Evolutionary conservation across 2,888 invertebrate genomes (phyloP).

Genomic region (Aporophyla lueneburgensis): DNA sequence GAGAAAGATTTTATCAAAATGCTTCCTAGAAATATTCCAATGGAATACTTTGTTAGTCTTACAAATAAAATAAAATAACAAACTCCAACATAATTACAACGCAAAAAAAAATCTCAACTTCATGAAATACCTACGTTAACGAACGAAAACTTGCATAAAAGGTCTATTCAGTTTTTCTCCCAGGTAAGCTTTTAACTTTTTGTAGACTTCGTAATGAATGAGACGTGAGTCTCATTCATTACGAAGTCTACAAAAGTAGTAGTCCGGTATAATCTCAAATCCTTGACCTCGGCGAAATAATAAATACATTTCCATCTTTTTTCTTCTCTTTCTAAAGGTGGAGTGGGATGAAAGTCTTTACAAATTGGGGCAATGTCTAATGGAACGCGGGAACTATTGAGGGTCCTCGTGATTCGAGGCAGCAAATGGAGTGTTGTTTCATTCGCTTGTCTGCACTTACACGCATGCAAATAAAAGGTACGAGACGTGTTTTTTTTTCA

Average conservation of each 20-base stretch:
- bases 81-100: slow-evolving; percentile 36
- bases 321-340: slow-evolving; percentile 65
- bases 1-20: background rate
- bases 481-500: slow-evolving; percentile 28
- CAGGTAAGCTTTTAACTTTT: slow-evolving; percentile 62
- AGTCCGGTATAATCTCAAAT: slow-evolving; percentile 66
- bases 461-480: slow-evolving; percentile 70
- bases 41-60: slow-evolving; percentile 39
- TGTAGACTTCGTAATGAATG: too few species aligned
- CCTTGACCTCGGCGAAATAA: slow-evolving; percentile 73
- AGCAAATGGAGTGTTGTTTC: slow-evolving; percentile 71
- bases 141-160: slow-evolving; percentile 62
- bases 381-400: slow-evolving; percentile 77
- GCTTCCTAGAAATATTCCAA: background rate
- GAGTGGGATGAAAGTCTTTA: slow-evolving; percentile 69
- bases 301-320: slow-evolving; percentile 74
- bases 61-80: slow-evolving; percentile 23
- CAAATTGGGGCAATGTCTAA: slow-evolving; percentile 81
- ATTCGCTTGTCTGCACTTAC: slow-evolving; percentile 75
- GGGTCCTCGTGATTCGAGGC: slow-evolving; percentile 70
- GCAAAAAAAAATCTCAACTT: slow-evolving; percentile 34
- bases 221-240: slow-evolving; percentile 71
- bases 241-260: slow-evolving; percentile 67
- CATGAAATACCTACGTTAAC: slow-evolving; percentile 49
- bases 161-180: slow-evolving; percentile 57